Evolutionary conservation across 2,797 vertebrate species (phyloP).

Genomic region (Hozukius guyotensis): DNA sequence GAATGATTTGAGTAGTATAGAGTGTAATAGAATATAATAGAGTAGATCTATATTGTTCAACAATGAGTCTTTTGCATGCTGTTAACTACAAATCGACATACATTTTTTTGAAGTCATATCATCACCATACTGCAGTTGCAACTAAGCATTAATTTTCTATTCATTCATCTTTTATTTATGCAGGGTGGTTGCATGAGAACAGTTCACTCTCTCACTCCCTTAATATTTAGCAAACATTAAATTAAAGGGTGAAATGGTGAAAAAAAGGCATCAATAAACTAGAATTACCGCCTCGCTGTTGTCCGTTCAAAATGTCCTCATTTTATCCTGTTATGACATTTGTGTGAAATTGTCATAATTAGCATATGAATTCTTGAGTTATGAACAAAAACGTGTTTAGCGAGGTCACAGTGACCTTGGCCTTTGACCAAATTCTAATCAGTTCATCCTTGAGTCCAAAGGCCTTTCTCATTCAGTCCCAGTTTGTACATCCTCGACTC

Average conservation of each 20-base stretch:
- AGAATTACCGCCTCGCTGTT: not conserved
- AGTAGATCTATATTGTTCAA: not conserved
- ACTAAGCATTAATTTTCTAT: not conserved
- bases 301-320: not conserved
- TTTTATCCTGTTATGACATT: not conserved
- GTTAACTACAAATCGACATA: not conserved
- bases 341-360: not conserved
- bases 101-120: not conserved
- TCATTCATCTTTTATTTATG: not conserved
- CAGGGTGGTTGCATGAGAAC: not conserved
- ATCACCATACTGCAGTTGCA: not conserved
- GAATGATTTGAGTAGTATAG: conserved; percentile 22
- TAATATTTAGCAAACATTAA: not conserved
- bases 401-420: not conserved
- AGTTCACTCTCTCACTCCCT: not conserved
- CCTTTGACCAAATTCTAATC: not conserved
- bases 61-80: not conserved
- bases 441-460: not conserved
- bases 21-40: not conserved
- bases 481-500: too few species aligned
- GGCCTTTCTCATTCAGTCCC: too few species aligned
- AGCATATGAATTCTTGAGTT: not conserved
- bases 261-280: not conserved
- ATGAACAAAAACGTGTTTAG: not conserved
- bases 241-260: not conserved